These are phyloP conservation scores for Drosophila pandora DNA, from an alignment of 1,140 invertebrate genomes.

Conservation along the genomic window DNA sequence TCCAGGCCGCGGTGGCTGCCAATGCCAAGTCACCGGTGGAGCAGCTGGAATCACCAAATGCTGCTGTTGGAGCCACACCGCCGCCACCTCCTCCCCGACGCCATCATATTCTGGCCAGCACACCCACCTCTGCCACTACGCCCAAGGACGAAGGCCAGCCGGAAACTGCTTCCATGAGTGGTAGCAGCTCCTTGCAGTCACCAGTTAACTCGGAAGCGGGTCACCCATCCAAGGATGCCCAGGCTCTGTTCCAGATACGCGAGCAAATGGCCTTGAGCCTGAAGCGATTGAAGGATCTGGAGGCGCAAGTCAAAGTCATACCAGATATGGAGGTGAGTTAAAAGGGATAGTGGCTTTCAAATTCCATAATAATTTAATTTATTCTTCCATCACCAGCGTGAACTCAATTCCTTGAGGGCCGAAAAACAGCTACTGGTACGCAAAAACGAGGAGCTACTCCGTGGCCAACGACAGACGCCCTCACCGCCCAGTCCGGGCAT, in stretches of 20 bases:
- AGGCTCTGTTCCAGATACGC: slow-evolving; percentile 75
- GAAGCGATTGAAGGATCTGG: slow-evolving; percentile 90
- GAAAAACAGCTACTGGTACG: slow-evolving; percentile 89
- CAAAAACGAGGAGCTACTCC: slow-evolving; percentile 83
- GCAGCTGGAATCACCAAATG: slow-evolving; percentile 47
- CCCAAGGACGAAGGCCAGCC: slow-evolving; percentile 25
- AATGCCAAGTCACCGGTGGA: slow-evolving; percentile 82
- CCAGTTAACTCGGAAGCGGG: slow-evolving; percentile 55
- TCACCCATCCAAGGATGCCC: slow-evolving; percentile 57
- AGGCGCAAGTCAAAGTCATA: slow-evolving; percentile 93
- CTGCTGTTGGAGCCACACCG: slow-evolving; percentile 13
- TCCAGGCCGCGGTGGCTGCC: slow-evolving; percentile 77
- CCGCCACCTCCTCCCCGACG: slow-evolving; percentile 71
- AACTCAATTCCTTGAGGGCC: slow-evolving; percentile 89
- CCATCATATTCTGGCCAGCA: slow-evolving; percentile 48
- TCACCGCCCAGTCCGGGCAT: slow-evolving; percentile 66
- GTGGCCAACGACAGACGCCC: slow-evolving; percentile 79
- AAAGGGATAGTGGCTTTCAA: neutral
- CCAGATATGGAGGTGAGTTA: slow-evolving; percentile 90
- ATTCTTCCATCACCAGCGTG: slow-evolving; percentile 84
- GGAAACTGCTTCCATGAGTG: slow-evolving; percentile 36
- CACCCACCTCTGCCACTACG: slow-evolving; percentile 6
- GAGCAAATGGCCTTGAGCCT: slow-evolving; percentile 89
- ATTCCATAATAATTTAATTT: too few species aligned
- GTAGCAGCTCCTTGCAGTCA: slow-evolving; percentile 52